phyloP scores from a whole-genome alignment of 2,113 vertebrate genomes.

The Gallinago jamesoni region DNA sequence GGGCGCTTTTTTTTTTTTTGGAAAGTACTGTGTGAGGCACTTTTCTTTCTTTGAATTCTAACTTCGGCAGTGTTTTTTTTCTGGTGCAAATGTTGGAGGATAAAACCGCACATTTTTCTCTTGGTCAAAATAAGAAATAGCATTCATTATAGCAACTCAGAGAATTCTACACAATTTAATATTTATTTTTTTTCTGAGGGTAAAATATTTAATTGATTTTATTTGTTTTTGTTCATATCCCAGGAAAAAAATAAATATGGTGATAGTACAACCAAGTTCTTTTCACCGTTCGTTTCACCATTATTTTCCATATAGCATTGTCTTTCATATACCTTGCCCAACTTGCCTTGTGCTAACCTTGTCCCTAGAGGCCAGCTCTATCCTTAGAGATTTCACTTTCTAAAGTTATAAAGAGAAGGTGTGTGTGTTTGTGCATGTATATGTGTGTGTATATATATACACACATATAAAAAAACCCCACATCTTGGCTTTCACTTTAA shows the following conservation, averaged over 20 bases:
- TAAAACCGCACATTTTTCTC: background rate
- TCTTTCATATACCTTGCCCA: background rate
- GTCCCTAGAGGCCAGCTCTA: background rate
- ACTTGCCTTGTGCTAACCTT: background rate
- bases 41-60: background rate
- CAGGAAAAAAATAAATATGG: background rate
- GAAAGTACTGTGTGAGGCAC: background rate
- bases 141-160: background rate
- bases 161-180: background rate
- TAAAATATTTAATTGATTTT: background rate
- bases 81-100: background rate
- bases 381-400: background rate
- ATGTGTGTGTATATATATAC: background rate
- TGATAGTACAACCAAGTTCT: background rate
- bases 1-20: background rate
- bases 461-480: background rate
- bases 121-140: background rate
- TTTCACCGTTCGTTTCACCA: background rate
- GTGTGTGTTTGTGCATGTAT: fast-evolving
- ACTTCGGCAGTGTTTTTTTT: background rate
- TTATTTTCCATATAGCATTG: background rate
- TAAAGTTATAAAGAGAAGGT: background rate
- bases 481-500: background rate
- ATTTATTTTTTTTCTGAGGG: background rate
- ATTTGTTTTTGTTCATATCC: background rate